Evolutionary conservation across 2,888 invertebrate species (phyloP).

Genomic region (Amphipyra berbera): DNA sequence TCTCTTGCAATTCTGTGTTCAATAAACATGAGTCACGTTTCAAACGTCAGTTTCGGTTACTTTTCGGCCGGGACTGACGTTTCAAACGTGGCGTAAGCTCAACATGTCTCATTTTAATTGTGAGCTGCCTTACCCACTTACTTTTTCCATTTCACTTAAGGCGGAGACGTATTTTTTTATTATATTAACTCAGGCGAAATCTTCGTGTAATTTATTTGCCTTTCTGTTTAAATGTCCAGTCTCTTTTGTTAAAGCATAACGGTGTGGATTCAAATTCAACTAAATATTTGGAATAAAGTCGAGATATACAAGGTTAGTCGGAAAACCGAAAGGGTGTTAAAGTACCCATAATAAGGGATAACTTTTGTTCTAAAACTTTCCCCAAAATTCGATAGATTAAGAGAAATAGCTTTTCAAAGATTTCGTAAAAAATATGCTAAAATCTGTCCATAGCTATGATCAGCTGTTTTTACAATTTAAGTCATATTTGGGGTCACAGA

Average conservation of each 20-base stretch:
- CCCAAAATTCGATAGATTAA: too few relatives aligned
- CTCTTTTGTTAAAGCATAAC: conserved; percentile 6
- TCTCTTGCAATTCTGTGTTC: background rate
- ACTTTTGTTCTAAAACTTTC: too few relatives aligned
- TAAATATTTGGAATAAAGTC: too few relatives aligned
- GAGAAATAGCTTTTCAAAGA: too few relatives aligned
- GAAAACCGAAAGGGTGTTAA: too few relatives aligned
- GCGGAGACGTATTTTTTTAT: conserved; percentile 30
- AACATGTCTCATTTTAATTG: conserved; percentile 29
- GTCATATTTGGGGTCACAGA: too few relatives aligned
- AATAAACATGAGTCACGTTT: background rate
- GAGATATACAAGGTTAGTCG: too few relatives aligned
- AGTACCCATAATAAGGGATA: too few relatives aligned
- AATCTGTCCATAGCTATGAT: too few relatives aligned
- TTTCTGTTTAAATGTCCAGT: conserved; percentile 5
- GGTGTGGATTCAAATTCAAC: conserved; percentile 4
- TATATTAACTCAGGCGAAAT: conserved; percentile 18
- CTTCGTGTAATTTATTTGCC: conserved; percentile 9
- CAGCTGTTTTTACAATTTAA: too few relatives aligned
- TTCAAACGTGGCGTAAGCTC: conserved; percentile 19
- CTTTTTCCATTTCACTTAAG: conserved; percentile 23
- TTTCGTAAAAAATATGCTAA: too few relatives aligned
- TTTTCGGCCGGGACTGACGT: background rate
- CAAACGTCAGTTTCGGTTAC: too few relatives aligned
- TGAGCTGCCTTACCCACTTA: conserved; percentile 4